Evolutionary conservation across 2,797 vertebrate species (phyloP).

Genomic region (Smutsia temminckii): DNA sequence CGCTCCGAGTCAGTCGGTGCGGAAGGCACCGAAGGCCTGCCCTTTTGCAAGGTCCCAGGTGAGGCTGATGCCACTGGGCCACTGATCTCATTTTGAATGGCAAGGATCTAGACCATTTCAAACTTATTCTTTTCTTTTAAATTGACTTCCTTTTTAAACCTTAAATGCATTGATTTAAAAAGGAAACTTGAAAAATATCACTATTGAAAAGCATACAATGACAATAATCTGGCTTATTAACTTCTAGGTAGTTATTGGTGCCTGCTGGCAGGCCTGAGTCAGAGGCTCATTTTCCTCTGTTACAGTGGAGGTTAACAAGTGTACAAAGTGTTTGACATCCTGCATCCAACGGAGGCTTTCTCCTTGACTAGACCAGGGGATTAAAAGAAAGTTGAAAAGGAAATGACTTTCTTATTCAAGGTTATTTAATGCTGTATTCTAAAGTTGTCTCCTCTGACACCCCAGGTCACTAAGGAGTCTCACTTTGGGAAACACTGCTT

Average conservation of each 20-base stretch:
- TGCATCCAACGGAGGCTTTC: slow-evolving; percentile 12
- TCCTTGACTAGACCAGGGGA: slow-evolving; percentile 3
- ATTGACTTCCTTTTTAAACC: not conserved
- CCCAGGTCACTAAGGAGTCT: not conserved
- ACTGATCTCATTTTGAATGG: not conserved
- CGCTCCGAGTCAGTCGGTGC: not conserved
- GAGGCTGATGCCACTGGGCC: not conserved
- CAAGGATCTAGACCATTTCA: not conserved
- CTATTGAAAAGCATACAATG: not conserved
- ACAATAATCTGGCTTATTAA: not conserved
- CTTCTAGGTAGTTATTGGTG: not conserved
- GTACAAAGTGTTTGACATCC: not conserved
- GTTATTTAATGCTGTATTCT: slow-evolving; percentile 28
- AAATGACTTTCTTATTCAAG: not conserved
- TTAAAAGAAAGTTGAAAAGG: slow-evolving; percentile 37
- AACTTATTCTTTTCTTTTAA: slow-evolving; percentile 25
- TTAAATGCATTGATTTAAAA: slow-evolving; percentile 38
- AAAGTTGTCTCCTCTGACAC: slow-evolving; percentile 30
- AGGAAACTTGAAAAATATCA: not conserved
- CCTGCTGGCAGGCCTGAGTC: not conserved
- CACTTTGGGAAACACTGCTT: slow-evolving; percentile 27
- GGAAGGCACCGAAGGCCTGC: not conserved
- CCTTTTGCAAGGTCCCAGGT: not conserved
- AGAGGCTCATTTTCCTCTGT: not conserved
- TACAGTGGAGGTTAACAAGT: not conserved